Conservation (phyloP, 2,113 vertebrate species). For the Acinonyx jubatus region DNA sequence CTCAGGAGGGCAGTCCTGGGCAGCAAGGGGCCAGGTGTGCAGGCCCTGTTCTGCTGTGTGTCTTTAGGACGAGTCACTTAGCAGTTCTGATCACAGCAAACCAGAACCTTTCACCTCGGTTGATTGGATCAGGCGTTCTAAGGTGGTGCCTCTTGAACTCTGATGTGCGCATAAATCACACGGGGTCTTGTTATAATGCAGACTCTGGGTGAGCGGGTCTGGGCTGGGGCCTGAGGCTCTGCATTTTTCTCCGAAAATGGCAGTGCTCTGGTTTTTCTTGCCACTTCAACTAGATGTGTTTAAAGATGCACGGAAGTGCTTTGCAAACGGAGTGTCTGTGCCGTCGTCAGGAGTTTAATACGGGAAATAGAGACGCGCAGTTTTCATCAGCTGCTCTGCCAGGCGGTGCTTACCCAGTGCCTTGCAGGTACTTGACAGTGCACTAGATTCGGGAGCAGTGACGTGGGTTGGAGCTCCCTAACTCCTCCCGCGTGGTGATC, state of each 20-base stretch:
- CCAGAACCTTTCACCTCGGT: background rate
- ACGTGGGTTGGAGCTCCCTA: background rate
- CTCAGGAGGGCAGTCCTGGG: background rate
- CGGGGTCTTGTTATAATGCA: background rate
- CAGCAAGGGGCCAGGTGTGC: fast-evolving
- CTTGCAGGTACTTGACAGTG: background rate
- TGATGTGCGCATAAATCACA: background rate
- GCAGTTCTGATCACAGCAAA: background rate
- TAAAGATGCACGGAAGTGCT: background rate
- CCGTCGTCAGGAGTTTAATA: fast-evolving
- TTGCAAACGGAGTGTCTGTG: background rate
- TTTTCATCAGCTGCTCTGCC: background rate
- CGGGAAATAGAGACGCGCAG: background rate
- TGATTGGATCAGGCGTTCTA: background rate
- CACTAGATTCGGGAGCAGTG: background rate
- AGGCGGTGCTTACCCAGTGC: background rate
- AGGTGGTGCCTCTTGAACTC: background rate
- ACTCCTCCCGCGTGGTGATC: background rate
- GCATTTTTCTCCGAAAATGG: background rate
- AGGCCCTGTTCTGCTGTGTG: background rate
- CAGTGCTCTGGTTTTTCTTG: background rate
- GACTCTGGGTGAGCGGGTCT: background rate
- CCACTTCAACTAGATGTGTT: background rate
- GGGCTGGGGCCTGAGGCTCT: background rate
- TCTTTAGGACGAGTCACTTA: background rate